Percentiles rank a stretch among this genome's conserved stretches.
Evolutionary conservation across 2,888 invertebrate genomes (phyloP).

Genomic region (Anodontia alba): DNA sequence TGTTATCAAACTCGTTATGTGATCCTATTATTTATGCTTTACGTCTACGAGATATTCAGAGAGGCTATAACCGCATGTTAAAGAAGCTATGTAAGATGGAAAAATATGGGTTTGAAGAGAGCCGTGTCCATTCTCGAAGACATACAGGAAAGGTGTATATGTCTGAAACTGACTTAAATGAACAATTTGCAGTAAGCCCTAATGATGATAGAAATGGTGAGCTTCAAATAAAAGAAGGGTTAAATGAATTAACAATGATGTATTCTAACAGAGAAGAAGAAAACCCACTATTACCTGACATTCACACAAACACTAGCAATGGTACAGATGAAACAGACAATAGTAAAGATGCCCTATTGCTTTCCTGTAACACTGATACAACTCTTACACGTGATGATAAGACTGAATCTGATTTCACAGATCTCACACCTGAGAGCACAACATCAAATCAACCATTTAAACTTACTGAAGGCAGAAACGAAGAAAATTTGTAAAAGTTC

Average conservation of each 20-base stretch:
- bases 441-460: neutral
- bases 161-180: neutral
- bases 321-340: no score
- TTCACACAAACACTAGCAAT: no score
- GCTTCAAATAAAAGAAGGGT: no score
- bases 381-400: neutral
- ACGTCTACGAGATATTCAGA: constrained; percentile 69
- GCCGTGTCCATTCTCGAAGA: neutral
- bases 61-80: constrained; percentile 58
- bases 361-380: no score
- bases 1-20: constrained; percentile 69
- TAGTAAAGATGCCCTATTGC: no score
- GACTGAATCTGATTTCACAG: neutral
- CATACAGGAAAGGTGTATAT: neutral
- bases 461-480: neutral
- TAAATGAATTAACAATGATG: no score
- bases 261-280: no score
- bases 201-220: no score
- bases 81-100: constrained; percentile 6
- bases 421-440: neutral
- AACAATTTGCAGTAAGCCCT: neutral
- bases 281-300: no score
- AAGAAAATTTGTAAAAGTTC: neutral
- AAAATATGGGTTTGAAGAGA: neutral
- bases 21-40: constrained; percentile 78